phyloP scores from a whole-genome alignment of 2,113 vertebrate genomes.

The Calypte anna region DNA sequence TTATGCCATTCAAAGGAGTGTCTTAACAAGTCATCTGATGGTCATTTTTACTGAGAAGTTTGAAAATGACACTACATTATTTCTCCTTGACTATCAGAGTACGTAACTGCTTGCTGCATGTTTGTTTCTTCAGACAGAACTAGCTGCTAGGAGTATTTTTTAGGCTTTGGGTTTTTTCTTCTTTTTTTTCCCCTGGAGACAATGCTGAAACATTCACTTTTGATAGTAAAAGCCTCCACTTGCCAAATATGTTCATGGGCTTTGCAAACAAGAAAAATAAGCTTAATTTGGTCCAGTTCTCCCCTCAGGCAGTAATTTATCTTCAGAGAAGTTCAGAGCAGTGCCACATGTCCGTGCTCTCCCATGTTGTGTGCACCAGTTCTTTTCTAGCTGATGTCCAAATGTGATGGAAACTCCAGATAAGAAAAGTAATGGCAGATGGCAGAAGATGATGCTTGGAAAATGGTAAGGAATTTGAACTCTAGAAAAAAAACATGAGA shows the following conservation, averaged over 20 bases:
- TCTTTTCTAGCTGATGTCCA: neutral
- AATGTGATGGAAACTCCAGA: neutral
- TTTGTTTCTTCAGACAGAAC: neutral
- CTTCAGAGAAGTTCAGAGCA: neutral
- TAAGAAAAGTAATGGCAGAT: neutral
- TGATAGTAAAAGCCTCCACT: neutral
- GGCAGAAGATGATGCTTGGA: neutral
- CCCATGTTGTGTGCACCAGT: neutral
- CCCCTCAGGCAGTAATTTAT: neutral
- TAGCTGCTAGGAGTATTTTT: neutral
- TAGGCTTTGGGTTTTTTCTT: neutral
- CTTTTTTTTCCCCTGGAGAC: neutral
- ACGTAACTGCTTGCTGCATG: neutral
- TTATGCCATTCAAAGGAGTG: neutral
- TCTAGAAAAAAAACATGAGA: neutral
- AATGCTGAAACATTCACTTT: neutral
- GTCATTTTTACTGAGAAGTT: neutral
- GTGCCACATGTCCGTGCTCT: neutral
- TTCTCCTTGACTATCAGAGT: neutral
- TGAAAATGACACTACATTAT: neutral
- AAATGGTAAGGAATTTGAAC: neutral
- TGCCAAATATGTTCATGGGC: neutral
- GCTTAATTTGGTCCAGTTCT: neutral
- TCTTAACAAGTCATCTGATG: neutral
- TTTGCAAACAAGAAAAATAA: neutral